Evolutionary conservation across 2,797 vertebrate genomes (phyloP), one percentile per base, ranked within the genome.

Genomic region (Falco peregrinus): DNA sequence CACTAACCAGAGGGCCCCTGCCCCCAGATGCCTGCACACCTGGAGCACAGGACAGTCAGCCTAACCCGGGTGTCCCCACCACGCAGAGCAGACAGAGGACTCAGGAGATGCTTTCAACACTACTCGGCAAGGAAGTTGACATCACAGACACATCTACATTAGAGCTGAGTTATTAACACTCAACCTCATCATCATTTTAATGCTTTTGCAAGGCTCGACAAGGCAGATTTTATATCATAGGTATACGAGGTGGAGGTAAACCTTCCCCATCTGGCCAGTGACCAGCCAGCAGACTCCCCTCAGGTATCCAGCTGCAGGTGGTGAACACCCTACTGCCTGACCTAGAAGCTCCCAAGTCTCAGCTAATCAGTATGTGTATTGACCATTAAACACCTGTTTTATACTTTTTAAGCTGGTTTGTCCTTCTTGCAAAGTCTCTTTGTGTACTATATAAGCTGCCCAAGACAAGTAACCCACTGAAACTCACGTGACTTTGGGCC

Each of bases 1-100:
- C 48, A 35, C n/a, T 43, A 22, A 37, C 13, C 17, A 48, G 24
- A 56, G 8, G 11, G 16, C 54, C 39, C 31, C 57, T 2, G 1
- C 25, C 51, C 9, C 1, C 18, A 10, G 53, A 2, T 12, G 5
- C 24, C 54, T 9, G 6, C 33, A 16, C 1, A 0, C 6, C n/a
- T 25, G 22, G 28, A 12, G 18, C 39, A 26, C 50, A 51, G 54
- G 35, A 17, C 2, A 4, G 22, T 41, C 61, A 43, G 43, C 19
- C 61, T 63, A 10, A 37, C 25, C 37, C 19, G 33, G 17, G 20
- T 33, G 11, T 22, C 29, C 24, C 26, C 73, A 51, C 25, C 54
- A 59, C 11, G 35, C 26, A 37, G 28, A 89, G 35, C 20, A 48
- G 54, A 21, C 21, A 13, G 28, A 15, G 3, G 7, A 10, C 37